Base-by-base conservation (phyloP, 2,113 vertebrate genomes). In the Gallinago paraguaiae region DNA sequence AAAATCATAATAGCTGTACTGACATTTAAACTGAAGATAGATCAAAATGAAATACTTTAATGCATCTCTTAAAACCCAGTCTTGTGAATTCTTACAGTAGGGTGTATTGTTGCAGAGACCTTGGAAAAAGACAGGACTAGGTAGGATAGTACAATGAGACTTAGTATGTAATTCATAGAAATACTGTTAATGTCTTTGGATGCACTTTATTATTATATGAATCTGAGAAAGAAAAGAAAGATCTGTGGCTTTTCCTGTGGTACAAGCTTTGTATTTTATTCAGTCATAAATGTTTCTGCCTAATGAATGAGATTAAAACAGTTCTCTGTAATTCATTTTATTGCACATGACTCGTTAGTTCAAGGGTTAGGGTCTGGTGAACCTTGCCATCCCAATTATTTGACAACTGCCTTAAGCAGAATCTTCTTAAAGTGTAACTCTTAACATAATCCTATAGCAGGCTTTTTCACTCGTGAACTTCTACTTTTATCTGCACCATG, bases 41-140 rank as follows among this genome's bases (percentile, higher is more conserved):
- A 77, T 72, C 27, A 50, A 65, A 54, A 80, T 67, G 28, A 64
- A 37, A 25, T 41, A 46, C 27, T 93, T 79, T n/a, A 57, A 22
- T 83, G 9, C 25, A 35, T 86, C 25, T 67, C 60, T 81, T 74
- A 74, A 67, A 86, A 27, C 14, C 9, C 10, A 64, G 5, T 48
- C 12, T 54, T 82, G 10, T 51, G 35, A 59, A 54, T 80, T 92
- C 39, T 80, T 85, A 1, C 4, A 15, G 1, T 19, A 22, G 60
- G 6, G 75, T 85, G 25, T 64, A 2, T 68, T 93, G 11, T 41
- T 76, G 35, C 45, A 56, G 54, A 33, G 27, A 12, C 54, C 35
- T 72, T 72, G 53, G 57, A 53, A 83, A 45, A 11, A 70, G 37
- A 33, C 28, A 37, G 1, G 0, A 17, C 19, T 0, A 0, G 24